phyloP scores from a whole-genome alignment of 1,140 invertebrate genomes.

The Bilobella aurantiaca region DNA sequence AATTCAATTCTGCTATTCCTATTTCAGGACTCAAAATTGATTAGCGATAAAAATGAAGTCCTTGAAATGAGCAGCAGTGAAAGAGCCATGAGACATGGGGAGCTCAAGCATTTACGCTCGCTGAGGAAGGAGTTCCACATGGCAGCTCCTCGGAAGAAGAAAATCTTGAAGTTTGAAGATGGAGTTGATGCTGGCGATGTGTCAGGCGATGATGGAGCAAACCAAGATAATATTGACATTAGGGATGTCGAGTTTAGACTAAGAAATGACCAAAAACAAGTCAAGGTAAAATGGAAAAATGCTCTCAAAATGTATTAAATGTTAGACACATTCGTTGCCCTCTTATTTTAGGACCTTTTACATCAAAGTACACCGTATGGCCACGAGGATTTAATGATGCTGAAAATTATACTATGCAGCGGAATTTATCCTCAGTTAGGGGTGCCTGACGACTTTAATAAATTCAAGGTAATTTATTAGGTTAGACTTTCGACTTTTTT shows the following conservation, averaged over 20 bases:
- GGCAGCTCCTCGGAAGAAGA: slow-evolving; percentile 56
- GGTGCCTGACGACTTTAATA: slow-evolving; percentile 83
- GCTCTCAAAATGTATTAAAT: slow-evolving; percentile 7
- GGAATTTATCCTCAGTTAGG: slow-evolving; percentile 90
- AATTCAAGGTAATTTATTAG: slow-evolving; percentile 63
- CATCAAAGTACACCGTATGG: slow-evolving; percentile 60
- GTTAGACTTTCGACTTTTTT: too few species aligned
- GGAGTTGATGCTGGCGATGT: slow-evolving; percentile 18
- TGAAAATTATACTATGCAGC: slow-evolving; percentile 80
- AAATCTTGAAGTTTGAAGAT: slow-evolving; percentile 52
- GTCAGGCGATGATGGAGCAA: slow-evolving; percentile 42
- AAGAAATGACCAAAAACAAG: slow-evolving; percentile 56
- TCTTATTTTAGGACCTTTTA: slow-evolving; percentile 49
- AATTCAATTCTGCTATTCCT: too few species aligned
- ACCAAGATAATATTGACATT: slow-evolving; percentile 56
- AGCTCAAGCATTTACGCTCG: slow-evolving; percentile 70
- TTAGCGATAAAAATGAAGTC: slow-evolving; percentile 48
- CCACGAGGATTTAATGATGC: slow-evolving; percentile 69
- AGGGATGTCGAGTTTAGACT: slow-evolving; percentile 84
- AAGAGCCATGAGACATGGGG: slow-evolving; percentile 66
- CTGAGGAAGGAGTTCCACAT: slow-evolving; percentile 59
- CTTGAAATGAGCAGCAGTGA: slow-evolving; percentile 59
- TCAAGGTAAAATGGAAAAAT: slow-evolving; percentile 45
- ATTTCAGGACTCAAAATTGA: slow-evolving; percentile 59
- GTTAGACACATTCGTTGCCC: not conserved